Percentiles rank a stretch among this genome's conserved stretches.
Evolutionary conservation across 2,113 vertebrate species (phyloP).

Genomic region (Otocyon megalotis): DNA sequence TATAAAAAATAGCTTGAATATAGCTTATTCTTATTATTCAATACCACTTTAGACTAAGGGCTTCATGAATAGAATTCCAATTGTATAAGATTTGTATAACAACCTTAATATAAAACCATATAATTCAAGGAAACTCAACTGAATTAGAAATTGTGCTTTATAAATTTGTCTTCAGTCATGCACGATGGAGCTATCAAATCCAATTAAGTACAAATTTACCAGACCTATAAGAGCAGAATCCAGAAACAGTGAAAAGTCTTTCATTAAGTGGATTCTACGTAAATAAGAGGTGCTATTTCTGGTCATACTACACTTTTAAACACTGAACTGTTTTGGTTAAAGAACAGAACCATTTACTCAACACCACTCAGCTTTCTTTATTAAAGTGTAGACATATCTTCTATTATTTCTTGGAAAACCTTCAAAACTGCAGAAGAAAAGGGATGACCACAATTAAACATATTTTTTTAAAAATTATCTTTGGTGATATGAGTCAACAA

Average conservation of each 20-base stretch:
- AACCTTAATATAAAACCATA: background rate
- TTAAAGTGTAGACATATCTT: background rate
- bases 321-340: background rate
- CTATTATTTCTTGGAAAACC: background rate
- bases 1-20: background rate
- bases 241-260: background rate
- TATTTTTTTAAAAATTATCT: background rate
- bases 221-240: background rate
- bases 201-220: background rate
- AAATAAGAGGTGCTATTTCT: background rate
- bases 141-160: background rate
- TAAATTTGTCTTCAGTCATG: slow-evolving; percentile 20
- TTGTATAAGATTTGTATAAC: background rate
- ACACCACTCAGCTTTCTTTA: background rate
- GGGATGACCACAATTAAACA: background rate
- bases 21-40: background rate
- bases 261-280: background rate
- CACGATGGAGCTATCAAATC: background rate
- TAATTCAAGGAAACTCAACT: slow-evolving; percentile 28
- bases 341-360: background rate
- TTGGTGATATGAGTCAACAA: background rate
- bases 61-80: background rate
- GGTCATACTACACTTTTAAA: background rate
- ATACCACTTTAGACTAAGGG: background rate
- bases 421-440: background rate